Evolutionary conservation across 1,140 invertebrate genomes (phyloP).

Genomic region (Philotrypesis tridentata): DNA sequence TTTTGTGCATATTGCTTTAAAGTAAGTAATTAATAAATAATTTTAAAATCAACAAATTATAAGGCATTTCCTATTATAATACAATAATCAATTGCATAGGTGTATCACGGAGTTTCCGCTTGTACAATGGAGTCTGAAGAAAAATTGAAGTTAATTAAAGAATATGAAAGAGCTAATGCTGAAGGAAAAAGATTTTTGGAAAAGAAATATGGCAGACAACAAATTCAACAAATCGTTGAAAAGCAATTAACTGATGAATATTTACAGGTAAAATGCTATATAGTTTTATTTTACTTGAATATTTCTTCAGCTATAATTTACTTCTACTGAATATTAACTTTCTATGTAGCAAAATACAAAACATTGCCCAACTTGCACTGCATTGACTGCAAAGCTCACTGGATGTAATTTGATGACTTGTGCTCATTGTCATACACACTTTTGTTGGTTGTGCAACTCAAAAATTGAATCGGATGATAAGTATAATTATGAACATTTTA

Average conservation of each 20-base stretch:
- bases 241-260: slow-evolving; percentile 51
- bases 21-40: slow-evolving; percentile 53
- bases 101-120: slow-evolving; percentile 54
- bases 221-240: slow-evolving; percentile 53
- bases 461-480: slow-evolving; percentile 71
- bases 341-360: slow-evolving; percentile 71
- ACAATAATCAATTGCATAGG: slow-evolving; percentile 33
- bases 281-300: not conserved
- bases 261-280: slow-evolving; percentile 46
- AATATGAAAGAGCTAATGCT: slow-evolving; percentile 45
- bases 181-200: slow-evolving; percentile 37
- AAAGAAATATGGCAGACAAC: slow-evolving; percentile 54
- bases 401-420: slow-evolving; percentile 83
- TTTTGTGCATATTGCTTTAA: slow-evolving; percentile 78
- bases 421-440: slow-evolving; percentile 75
- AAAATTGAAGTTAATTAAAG: slow-evolving; percentile 44
- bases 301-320: not conserved
- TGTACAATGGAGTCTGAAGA: slow-evolving; percentile 48
- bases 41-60: slow-evolving; percentile 19
- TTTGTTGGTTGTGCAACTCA: slow-evolving; percentile 79
- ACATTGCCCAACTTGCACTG: slow-evolving; percentile 77
- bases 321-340: slow-evolving; percentile 10
- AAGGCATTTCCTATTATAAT: not conserved
- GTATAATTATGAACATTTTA: slow-evolving; percentile 74
- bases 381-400: slow-evolving; percentile 78